Evolutionary conservation across 2,113 vertebrate species (phyloP), one percentile per base, ranked within the genome.

Genomic region (Antennarius striatus): DNA sequence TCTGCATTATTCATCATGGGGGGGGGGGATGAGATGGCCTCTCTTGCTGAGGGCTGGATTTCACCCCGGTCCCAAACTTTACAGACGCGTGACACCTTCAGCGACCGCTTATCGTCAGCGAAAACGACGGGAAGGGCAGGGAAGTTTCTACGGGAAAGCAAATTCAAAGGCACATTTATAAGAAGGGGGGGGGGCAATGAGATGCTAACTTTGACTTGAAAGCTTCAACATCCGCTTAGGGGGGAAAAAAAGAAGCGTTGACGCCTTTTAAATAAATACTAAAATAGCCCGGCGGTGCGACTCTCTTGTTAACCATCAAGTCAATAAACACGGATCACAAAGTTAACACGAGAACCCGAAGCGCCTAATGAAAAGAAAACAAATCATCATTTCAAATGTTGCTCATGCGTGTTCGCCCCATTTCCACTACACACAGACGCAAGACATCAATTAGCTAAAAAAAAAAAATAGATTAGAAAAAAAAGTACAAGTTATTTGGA

Each of bases 1-100:
- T 58, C 80, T 91, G 91, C 88, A 92, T 92, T 84, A 92, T 92
- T 92, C 89, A 92, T 91, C 66, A 22, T 22, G 71, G 29, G 69
- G 63, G 53, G 56, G 60, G 39, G 36, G 82, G 78, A 77, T 73
- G 82, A 86, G 88, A 83, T 75, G 71, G 83, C 90, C 85, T 91
- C 83, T 85, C 82, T 22, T 2, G 29, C 80, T 63, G 77, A 86
- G 85, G 80, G 63, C 80, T 86, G 77, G 81, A 75, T 89, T 88
- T 79, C 85, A 87, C 22, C 22, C 63, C 79, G 43, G 77, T 80
- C 72, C 78, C 82, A 80, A 83, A 84, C 77, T 88, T 88, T 86
- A 80, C 71, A 56, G 76, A 85, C 62, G 81, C 42, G 15, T 75
- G 81, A 87, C 85, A 87, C 85, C 85, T 86, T 68, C 86, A 65